phyloP scores from a whole-genome alignment of 1,140 invertebrate species.

The Bicyclus anynana region DNA sequence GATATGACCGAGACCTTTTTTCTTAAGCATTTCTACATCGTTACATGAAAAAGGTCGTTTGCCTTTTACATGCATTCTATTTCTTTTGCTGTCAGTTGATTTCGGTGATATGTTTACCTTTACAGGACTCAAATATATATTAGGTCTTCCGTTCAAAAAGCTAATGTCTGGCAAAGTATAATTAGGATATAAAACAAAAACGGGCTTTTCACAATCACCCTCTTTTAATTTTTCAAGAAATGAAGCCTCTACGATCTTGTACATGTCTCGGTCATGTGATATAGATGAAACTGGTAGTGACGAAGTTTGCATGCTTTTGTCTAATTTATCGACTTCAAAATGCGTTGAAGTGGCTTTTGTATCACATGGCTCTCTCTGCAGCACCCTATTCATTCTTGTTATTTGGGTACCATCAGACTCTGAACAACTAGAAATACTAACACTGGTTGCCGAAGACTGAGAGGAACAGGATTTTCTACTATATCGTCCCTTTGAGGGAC shows the following conservation, averaged over 20 bases:
- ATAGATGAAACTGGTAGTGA: conserved; percentile 57
- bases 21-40: conserved; percentile 88
- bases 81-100: conserved; percentile 54
- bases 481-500: conserved; percentile 62
- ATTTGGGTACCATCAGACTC: conserved; percentile 76
- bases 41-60: conserved; percentile 89
- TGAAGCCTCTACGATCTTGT: conserved; percentile 81
- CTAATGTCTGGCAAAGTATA: conserved; percentile 93
- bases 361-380: conserved; percentile 60
- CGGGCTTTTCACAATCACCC: conserved; percentile 82
- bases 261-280: conserved; percentile 59
- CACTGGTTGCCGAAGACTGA: conserved; percentile 71
- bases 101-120: conserved; percentile 66
- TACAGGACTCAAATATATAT: conserved; percentile 78
- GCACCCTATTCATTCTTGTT: conserved; percentile 64
- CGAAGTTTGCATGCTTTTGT: conserved; percentile 86
- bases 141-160: conserved; percentile 83
- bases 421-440: conserved; percentile 75
- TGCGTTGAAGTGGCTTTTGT: conserved; percentile 77
- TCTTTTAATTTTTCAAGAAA: conserved; percentile 82
- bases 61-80: conserved; percentile 59
- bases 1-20: conserved; percentile 88
- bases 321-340: conserved; percentile 79
- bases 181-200: conserved; percentile 94
- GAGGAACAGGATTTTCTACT: conserved; percentile 68